phyloP scores from a whole-genome alignment of 2,888 invertebrate species.

The Xylocampa areola region DNA sequence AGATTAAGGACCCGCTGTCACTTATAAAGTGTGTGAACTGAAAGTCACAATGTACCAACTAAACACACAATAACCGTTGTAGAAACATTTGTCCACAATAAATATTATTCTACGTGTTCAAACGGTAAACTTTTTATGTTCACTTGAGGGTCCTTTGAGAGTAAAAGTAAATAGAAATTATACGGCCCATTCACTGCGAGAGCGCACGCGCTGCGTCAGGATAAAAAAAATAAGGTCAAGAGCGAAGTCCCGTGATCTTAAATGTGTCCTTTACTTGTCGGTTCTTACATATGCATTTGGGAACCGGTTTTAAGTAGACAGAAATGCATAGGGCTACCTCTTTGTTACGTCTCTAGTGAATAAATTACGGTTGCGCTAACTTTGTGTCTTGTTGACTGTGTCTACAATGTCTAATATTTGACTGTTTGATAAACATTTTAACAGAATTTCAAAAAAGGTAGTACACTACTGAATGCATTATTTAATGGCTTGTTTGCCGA shows the following conservation, averaged over 20 bases:
- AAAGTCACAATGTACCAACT: conserved; percentile 65
- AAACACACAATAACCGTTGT: conserved; percentile 66
- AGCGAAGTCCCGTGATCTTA: conserved; percentile 57
- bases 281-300: conserved; percentile 44
- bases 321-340: conserved; percentile 17
- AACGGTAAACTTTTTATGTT: conserved; percentile 77
- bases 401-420: conserved; percentile 33
- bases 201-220: conserved; percentile 74
- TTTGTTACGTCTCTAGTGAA: conserved; percentile 25
- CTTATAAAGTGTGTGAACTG: conserved; percentile 57
- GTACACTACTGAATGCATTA: conserved; percentile 39
- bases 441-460: conserved; percentile 41
- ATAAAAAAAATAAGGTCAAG: conserved; percentile 67
- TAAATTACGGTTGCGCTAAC: conserved; percentile 39
- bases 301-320: conserved; percentile 45
- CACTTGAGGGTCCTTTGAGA: conserved; percentile 79
- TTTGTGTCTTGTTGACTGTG: conserved; percentile 33
- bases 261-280: conserved; percentile 63
- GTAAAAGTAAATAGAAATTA: conserved; percentile 87
- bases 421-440: conserved; percentile 42
- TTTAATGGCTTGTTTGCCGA: conserved; percentile 35
- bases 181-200: conserved; percentile 77
- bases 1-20: conserved; percentile 47
- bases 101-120: conserved; percentile 73
- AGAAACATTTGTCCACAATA: conserved; percentile 75